Evolutionary conservation across 2,113 vertebrate genomes (phyloP).

Genomic region (Accipiter cooperii): DNA sequence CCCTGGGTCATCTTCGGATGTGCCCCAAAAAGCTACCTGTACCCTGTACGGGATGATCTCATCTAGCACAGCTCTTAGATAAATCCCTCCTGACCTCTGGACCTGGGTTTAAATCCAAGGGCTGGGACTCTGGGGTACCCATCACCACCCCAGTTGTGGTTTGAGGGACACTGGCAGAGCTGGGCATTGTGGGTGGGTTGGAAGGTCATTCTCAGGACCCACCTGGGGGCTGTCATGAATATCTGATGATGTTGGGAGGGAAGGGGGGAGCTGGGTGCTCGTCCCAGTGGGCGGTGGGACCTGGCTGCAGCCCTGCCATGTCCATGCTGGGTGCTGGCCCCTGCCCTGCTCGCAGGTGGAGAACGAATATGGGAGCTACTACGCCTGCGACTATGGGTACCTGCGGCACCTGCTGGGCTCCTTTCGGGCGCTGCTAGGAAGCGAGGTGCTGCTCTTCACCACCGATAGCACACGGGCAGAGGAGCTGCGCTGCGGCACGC

Average conservation of each 20-base stretch:
- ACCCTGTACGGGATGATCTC: neutral
- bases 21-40: neutral
- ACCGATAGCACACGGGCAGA: constrained; percentile 77
- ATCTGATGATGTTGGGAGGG: neutral
- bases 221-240: neutral
- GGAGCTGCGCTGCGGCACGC: constrained; percentile 84
- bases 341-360: constrained; percentile 77
- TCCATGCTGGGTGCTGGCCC: neutral
- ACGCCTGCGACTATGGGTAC: constrained; percentile 85
- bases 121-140: neutral
- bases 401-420: constrained; percentile 79
- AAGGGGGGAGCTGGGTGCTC: neutral
- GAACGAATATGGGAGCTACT: constrained; percentile 95
- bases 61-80: neutral
- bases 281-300: accelerated
- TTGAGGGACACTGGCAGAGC: neutral
- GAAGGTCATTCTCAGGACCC: neutral
- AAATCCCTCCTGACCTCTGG: neutral
- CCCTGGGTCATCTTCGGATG: neutral
- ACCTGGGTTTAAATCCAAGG: neutral
- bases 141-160: neutral
- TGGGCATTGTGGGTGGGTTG: neutral
- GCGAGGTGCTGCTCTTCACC: constrained; percentile 87
- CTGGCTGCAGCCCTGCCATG: neutral
- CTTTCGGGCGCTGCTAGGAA: constrained; percentile 81